Conservation (phyloP, 1,140 invertebrate genomes). For the Drosophila melanica region DNA sequence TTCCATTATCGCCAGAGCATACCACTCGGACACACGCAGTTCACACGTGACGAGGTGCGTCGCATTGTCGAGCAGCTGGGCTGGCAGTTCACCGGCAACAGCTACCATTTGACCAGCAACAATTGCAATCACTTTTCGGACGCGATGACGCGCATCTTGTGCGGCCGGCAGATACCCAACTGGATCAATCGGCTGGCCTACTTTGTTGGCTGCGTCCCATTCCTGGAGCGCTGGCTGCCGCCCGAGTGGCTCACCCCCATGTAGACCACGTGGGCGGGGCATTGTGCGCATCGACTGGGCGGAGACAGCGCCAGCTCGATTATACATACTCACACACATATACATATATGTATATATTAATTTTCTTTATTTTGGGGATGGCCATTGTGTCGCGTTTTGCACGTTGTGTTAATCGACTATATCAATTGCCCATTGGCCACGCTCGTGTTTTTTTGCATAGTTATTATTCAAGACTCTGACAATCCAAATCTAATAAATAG, state of each 20-base stretch:
- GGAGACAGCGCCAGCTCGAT: not conserved
- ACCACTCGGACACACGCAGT: conserved; percentile 96
- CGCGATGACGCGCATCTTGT: conserved; percentile 94
- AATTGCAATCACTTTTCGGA: conserved; percentile 99
- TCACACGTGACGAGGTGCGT: conserved; percentile 94
- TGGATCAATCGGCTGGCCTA: conserved; percentile 99
- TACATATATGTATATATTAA: not conserved
- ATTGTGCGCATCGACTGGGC: too few relatives aligned
- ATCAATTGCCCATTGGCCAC: conserved; percentile 5
- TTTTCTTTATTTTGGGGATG: not conserved
- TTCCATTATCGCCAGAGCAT: conserved; percentile 98
- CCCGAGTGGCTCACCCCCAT: conserved; percentile 35
- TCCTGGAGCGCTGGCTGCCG: conserved; percentile 95
- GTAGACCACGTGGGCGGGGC: not conserved
- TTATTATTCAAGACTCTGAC: not conserved
- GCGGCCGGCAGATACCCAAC: conserved; percentile 95
- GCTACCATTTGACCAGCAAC: conserved; percentile 98
- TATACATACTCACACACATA: too few relatives aligned
- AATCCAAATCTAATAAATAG: conserved; percentile 1
- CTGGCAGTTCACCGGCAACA: conserved; percentile 97
- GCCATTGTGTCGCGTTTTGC: not conserved
- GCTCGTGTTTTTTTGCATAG: conserved; percentile 2
- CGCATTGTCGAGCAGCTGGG: conserved; percentile 95
- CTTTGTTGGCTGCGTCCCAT: conserved; percentile 97
- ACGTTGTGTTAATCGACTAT: conserved; percentile 5